Base-by-base conservation (phyloP, 2,797 vertebrate species). In the Lophotriccus pileatus region DNA sequence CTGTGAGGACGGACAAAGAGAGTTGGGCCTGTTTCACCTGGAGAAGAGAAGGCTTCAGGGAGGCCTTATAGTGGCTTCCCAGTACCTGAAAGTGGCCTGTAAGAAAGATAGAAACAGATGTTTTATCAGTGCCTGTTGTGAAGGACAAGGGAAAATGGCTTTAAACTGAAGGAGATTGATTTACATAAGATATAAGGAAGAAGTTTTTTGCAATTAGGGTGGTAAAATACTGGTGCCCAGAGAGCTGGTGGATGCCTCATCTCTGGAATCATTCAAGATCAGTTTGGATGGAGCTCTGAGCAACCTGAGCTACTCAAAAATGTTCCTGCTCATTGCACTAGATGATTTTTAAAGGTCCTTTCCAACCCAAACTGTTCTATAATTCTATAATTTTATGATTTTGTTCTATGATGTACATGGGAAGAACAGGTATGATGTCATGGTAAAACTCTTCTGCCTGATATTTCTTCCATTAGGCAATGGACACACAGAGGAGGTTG, bases 401-500 rank as follows among this genome's bases (percentile, higher is more conserved):
- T 28, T 63, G 28, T 17, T 76, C 20, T 34, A 22, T 50, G 20
- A 66, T 21, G 19, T 28, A 49, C 6, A 8, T 2, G 3, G 39
- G 39, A 63, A 90, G 81, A 78, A 14, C 14, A 34, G 41, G 7
- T 62, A 9, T 60, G 37, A 12, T 39, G 19, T 19, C 16, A 63
- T 6, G 14, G 27, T 37, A 81, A 68, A 75, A 86, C 9, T 64
- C 28, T 75, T 39, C 39, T 58, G 19, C 12, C 14, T 72, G 27
- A 28, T 59, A 6, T 39, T 84, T 67, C 16, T 69, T 12, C 24
- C 13, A 7, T 18, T 50, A n/a, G 37, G 10, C 12, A 47, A 47
- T 3, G 3, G 34, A 11, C 2, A 1, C 17, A 32, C 2, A 25
- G 20, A 59, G 39, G 19, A 72, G 7, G 1, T 43, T 70, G 32